Base-by-base conservation (phyloP, 2,113 vertebrate species). In the Saccopteryx leptura region DNA sequence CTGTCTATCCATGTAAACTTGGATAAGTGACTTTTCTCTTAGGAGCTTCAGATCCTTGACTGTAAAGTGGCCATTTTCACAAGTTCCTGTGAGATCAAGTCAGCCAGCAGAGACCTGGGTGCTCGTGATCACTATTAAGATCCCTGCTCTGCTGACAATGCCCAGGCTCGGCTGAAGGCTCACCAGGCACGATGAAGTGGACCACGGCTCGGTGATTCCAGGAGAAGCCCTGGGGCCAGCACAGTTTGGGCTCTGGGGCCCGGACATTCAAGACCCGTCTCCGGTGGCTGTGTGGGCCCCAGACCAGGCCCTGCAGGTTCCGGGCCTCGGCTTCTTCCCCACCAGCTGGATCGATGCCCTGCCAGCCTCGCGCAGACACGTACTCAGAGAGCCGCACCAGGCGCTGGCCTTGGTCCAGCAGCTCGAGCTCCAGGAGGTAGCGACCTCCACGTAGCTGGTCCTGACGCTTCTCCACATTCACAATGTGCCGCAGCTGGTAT, bases 151-250 rank as follows among this genome's bases (percentile, higher is more conserved):
- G 12, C 11, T 2, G 23, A 24, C n/a, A 79, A 7, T 2, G 4
- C 52, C 46, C 0, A 0, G 80, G 85, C 46, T 72, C 4, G 0
- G 48, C 56, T 7, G 33, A 13, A 66, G 10, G 61, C 98, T 98
- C 95, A 99, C 99, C 99, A 81, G 99, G 99, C 83, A 99, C 98
- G 12, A 99, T 98, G 1, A 99, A 99, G 97, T 99, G 99, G 91
- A 99, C 99, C 10, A 98, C 92, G 0, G 99, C 99, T 0, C 23
- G 93, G 18, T 99, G 99, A 92, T 98, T 99, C 99, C 99, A 99
- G 74, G 93, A 98, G 80, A 99, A 99, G 17, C 98, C 99, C 65
- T 98, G 98, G 0, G 99, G 99, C 98, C 99, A 99, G 97, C 99
- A 99, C 13, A 99, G 98, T 88, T 98, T 93, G 1, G 98, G 96